Percentiles rank a stretch among this genome's conserved stretches.
Evolutionary conservation across 2,797 vertebrate species (phyloP).

Genomic region (Tragopan temminckii): DNA sequence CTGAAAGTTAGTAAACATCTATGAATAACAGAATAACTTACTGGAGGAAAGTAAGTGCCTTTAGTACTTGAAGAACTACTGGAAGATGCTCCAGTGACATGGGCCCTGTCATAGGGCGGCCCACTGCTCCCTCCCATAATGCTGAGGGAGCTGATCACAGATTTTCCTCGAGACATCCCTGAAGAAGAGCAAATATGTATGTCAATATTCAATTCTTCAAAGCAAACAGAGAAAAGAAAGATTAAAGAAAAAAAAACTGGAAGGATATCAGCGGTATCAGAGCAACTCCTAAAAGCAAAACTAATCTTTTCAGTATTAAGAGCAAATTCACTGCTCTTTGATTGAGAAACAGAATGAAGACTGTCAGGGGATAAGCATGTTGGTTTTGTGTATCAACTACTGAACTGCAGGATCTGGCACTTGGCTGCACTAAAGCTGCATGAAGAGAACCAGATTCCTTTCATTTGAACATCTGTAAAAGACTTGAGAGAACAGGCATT

Average conservation of each 20-base stretch:
- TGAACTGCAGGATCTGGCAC: neutral
- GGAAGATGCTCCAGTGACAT: constrained; percentile 97
- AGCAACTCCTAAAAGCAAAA: neutral
- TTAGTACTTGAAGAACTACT: constrained; percentile 98
- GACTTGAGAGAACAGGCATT: constrained; percentile 9
- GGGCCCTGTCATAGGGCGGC: constrained; percentile 95
- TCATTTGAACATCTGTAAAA: neutral
- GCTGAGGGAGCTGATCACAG: constrained; percentile 96
- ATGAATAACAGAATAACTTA: constrained; percentile 76
- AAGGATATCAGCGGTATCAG: neutral
- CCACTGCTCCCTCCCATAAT: constrained; percentile 98
- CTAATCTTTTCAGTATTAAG: neutral
- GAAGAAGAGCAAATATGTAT: neutral
- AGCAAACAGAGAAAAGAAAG: constrained; percentile 8
- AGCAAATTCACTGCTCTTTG: neutral
- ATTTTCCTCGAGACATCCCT: constrained; percentile 98
- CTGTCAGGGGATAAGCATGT: neutral
- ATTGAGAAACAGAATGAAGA: neutral
- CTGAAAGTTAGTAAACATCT: neutral
- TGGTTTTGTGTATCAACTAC: neutral
- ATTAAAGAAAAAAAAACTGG: neutral
- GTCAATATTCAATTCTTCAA: neutral
- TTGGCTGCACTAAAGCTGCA: neutral
- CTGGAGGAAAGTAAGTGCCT: constrained; percentile 96
- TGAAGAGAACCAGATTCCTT: constrained; percentile 4